Percentiles rank a stretch among this genome's conserved stretches.
These are phyloP conservation scores for Streblospio benedicti DNA, from an alignment of 1,140 invertebrate genomes.

Conservation along the genomic window DNA sequence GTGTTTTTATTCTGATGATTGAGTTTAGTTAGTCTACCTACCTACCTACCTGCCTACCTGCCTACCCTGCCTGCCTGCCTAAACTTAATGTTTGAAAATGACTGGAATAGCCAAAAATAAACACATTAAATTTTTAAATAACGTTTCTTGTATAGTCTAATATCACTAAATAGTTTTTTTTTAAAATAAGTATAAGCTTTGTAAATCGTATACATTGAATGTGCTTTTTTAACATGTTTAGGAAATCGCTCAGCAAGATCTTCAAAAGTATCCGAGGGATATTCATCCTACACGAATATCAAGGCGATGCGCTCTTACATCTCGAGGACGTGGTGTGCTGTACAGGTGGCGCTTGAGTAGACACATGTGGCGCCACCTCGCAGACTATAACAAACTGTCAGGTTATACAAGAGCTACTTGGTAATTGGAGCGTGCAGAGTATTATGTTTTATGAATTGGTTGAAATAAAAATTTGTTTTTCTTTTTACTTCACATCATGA, in stretches of 20 bases:
- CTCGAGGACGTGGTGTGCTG: conserved; percentile 64
- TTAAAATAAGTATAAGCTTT: background rate
- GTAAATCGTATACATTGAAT: background rate
- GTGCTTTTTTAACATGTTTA: conserved; percentile 8
- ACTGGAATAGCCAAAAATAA: background rate
- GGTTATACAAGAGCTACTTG: conserved; percentile 82
- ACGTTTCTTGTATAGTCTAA: too few species aligned
- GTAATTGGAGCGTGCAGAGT: too few species aligned
- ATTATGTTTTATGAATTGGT: too few species aligned
- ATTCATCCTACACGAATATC: conserved; percentile 57
- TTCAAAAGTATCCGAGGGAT: conserved; percentile 66
- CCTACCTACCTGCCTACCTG: background rate
- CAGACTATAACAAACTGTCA: conserved; percentile 81
- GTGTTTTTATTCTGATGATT: background rate
- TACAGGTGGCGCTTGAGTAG: conserved; percentile 71
- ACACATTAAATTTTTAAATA: background rate
- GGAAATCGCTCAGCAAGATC: conserved; percentile 61
- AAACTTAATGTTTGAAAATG: background rate
- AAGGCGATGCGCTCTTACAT: conserved; percentile 64
- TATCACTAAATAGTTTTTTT: too few species aligned
- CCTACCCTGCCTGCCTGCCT: background rate
- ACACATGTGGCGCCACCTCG: conserved; percentile 75
- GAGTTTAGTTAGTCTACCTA: background rate
- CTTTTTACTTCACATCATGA: too few species aligned
- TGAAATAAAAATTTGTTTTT: too few species aligned